Percentiles rank a stretch among this genome's conserved stretches.
Evolutionary conservation across 2,888 invertebrate species (phyloP).

Genomic region (Xanthorhoe designata): DNA sequence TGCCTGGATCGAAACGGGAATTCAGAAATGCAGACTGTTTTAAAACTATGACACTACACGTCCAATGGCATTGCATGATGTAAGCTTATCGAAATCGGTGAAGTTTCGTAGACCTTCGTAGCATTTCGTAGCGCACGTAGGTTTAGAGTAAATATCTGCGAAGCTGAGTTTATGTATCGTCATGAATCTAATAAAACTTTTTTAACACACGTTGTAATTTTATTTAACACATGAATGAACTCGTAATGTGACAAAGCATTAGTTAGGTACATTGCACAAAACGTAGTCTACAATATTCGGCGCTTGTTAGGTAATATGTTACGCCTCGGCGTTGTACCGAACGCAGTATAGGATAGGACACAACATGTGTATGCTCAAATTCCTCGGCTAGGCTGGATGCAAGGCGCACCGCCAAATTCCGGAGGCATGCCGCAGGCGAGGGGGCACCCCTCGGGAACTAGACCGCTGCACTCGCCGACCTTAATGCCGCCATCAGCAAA

Average conservation of each 20-base stretch:
- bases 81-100: conserved; percentile 31
- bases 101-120: conserved; percentile 48
- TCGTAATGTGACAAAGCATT: conserved; percentile 42
- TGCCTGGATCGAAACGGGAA: conserved; percentile 33
- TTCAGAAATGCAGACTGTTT: conserved; percentile 40
- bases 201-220: not conserved
- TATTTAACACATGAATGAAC: conserved; percentile 13
- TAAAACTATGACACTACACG: conserved; percentile 44
- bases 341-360: conserved; percentile 44
- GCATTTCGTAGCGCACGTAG: conserved; percentile 43
- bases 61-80: conserved; percentile 35
- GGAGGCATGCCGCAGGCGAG: conserved; percentile 70
- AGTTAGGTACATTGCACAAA: conserved; percentile 29
- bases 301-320: conserved; percentile 53
- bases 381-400: conserved; percentile 66
- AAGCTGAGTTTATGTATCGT: not conserved
- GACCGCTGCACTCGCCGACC: conserved; percentile 77
- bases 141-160: conserved; percentile 10
- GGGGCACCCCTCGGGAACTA: conserved; percentile 55
- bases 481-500: conserved; percentile 83
- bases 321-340: conserved; percentile 46
- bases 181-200: too few relatives aligned
- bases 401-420: conserved; percentile 81
- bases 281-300: conserved; percentile 41
- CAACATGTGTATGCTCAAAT: conserved; percentile 57